Evolutionary conservation across 2,113 vertebrate genomes (phyloP).

Genomic region (Myocastor coypus): DNA sequence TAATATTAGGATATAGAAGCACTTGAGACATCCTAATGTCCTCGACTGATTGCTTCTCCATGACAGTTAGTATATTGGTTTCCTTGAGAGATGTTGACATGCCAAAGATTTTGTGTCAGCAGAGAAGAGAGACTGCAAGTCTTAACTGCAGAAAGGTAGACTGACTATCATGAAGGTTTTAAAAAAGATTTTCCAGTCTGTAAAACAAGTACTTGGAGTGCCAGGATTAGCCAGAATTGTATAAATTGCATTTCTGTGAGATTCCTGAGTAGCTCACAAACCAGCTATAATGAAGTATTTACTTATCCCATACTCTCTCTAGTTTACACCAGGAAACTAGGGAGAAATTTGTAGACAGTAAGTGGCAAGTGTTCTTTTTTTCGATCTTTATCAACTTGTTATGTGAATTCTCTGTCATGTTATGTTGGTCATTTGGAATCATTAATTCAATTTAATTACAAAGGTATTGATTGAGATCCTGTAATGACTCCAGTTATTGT

Average conservation of each 20-base stretch:
- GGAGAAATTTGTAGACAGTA: not conserved
- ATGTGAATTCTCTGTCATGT: slow-evolving; percentile 12
- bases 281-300: not conserved
- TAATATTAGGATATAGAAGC: slow-evolving; percentile 74
- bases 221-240: slow-evolving; percentile 1
- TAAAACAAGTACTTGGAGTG: not conserved
- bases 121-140: not conserved
- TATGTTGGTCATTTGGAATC: slow-evolving; percentile 9
- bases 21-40: slow-evolving; percentile 78
- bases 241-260: not conserved
- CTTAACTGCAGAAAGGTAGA: not conserved
- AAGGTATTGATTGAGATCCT: not conserved
- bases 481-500: slow-evolving; percentile 23
- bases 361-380: slow-evolving; percentile 1
- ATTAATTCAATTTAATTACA: slow-evolving; percentile 35
- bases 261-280: not conserved
- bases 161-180: not conserved
- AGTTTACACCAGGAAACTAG: not conserved
- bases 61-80: slow-evolving; percentile 43
- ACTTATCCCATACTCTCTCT: not conserved
- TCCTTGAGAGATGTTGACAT: slow-evolving; percentile 53
- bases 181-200: not conserved
- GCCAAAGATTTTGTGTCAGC: not conserved
- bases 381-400: not conserved
- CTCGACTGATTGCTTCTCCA: slow-evolving; percentile 61